Percentiles rank a stretch among this genome's conserved stretches.
These are phyloP conservation scores for Trissonchulus latispiculum DNA, from an alignment of 2,888 invertebrate species.

Conservation along the genomic window DNA sequence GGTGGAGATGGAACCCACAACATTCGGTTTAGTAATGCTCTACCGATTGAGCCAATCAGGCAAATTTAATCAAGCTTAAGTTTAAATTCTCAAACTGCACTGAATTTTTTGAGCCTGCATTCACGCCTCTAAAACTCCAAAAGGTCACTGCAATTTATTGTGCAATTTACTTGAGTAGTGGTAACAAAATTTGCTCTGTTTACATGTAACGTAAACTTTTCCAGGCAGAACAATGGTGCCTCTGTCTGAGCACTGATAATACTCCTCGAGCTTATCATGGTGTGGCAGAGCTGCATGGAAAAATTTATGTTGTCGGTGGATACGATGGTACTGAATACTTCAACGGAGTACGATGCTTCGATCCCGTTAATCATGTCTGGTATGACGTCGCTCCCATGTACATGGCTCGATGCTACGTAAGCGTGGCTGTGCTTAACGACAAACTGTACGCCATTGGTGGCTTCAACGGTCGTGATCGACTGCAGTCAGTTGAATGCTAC, in stretches of 20 bases:
- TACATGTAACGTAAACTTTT: constrained; percentile 29
- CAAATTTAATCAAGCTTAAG: no score
- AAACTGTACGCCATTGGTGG: constrained; percentile 46
- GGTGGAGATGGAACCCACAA: no score
- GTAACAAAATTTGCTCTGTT: no score
- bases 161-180: no score
- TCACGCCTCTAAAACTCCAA: no score
- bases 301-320: constrained; percentile 48
- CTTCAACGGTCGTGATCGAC: constrained; percentile 58
- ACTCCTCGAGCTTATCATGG: constrained; percentile 68
- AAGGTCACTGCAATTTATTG: no score
- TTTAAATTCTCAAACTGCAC: no score
- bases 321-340: constrained; percentile 48
- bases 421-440: constrained; percentile 65
- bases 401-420: constrained; percentile 63
- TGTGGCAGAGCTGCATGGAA: constrained; percentile 46
- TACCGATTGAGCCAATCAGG: no score
- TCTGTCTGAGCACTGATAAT: constrained; percentile 46
- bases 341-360: constrained; percentile 32
- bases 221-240: constrained; percentile 59
- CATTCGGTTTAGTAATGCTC: no score
- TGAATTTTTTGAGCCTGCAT: no score
- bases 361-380: constrained; percentile 20
- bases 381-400: constrained; percentile 22
- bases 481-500: constrained; percentile 75